Evolutionary conservation across 1,140 invertebrate species (phyloP), one percentile per base, ranked within the genome.

Genomic region (Sminthurinus signatus): DNA sequence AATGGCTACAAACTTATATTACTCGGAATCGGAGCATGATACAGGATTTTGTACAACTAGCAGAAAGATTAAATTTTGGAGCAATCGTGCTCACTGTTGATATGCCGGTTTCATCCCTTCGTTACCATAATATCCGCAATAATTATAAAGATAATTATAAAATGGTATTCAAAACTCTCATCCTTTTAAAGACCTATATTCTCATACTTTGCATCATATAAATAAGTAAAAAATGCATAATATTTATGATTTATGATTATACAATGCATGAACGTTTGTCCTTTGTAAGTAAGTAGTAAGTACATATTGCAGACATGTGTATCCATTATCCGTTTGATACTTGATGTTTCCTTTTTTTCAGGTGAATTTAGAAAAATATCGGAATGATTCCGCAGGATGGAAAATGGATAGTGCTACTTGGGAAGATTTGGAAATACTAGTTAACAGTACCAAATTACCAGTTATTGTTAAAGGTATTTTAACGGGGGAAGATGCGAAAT

Each of bases 31-130:
- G n/a, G 2, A 31, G 3, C 2, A 43, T 57, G 2, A 32, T 14
- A 4, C 2, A 21, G 5, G 91, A 84, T 69, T 78, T 96, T 57
- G 83, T 96, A 2, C 70, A 77, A 65, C 80, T 92, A 69, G 92
- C 89, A 1, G 91, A 95, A 76, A 82, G 79, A 62, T 83, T 85
- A 17, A 90, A 88, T 23, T 96, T 86, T 73, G 28, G 86, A 76
- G 93, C 92, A 1, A 76, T 97, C 1, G 91, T 91, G 0, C 73
- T 96, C 0, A 96, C 93, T 1, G 86, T 96, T 0, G 93, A 97
- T 77, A 87, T 90, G 2, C 90, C 91, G 0, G 73, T 88, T 2
- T 89, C 93, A 76, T 93, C 93, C 0, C 78, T 86, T 19, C 78
- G 92, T 50, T 80, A 86, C 39, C 84, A 84, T 0, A 93, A 96